These are phyloP conservation scores for Eleginops maclovinus DNA, from an alignment of 2,113 vertebrate genomes.

Conservation along the genomic window DNA sequence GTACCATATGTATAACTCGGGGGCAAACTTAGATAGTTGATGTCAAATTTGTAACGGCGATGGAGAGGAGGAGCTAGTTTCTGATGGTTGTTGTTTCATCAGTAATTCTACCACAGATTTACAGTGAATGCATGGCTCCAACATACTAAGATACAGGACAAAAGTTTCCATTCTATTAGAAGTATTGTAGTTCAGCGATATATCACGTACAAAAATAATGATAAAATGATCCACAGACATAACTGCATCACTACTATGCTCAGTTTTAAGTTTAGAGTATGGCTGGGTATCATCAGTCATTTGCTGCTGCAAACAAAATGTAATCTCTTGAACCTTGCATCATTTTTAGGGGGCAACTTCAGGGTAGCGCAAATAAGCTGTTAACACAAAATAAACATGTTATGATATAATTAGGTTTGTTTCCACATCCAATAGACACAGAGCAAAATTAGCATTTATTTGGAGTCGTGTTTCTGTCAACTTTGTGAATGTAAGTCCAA, in stretches of 20 bases:
- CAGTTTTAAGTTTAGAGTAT: background rate
- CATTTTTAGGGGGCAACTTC: background rate
- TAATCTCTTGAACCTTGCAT: background rate
- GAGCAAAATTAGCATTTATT: background rate
- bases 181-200: background rate
- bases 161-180: background rate
- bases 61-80: background rate
- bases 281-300: background rate
- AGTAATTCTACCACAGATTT: conserved; percentile 8
- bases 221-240: background rate
- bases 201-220: background rate
- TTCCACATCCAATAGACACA: background rate
- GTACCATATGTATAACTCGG: conserved; percentile 26
- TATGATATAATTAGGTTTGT: background rate
- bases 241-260: background rate
- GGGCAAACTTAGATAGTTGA: conserved; percentile 8
- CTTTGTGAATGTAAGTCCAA: background rate
- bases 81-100: background rate
- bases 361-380: background rate
- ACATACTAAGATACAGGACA: background rate
- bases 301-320: background rate
- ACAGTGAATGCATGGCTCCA: background rate
- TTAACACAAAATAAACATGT: background rate
- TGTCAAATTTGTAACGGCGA: background rate
- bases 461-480: background rate